Base-by-base conservation (phyloP, 2,888 invertebrate species). In the Frankliniella fusca region DNA sequence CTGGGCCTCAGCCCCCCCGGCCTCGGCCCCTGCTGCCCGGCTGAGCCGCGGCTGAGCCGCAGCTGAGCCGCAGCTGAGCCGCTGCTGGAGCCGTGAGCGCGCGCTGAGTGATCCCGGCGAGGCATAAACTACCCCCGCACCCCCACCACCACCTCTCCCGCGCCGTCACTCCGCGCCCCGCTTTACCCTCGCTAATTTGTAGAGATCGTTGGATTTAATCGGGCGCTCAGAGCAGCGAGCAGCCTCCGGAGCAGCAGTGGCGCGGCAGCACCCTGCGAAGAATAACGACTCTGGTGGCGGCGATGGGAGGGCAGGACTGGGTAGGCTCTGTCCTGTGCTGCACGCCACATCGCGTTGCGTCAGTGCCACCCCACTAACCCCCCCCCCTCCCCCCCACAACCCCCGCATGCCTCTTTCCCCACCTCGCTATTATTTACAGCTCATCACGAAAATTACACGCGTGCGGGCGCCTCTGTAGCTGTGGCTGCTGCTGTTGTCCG, bases 181-280 rank as follows among this genome's bases (percentile, higher is more conserved):
- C 70, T 23, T 11, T 27, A 23, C 70, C 12, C 70, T 27, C 70
- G 70, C 70, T 76, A 76, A 76, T 76, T 76, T 76, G 70, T 76
- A 27, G 70, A 27, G 23, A 76, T 76, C 70, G 70, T 76, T 76
- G 70, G 70, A 76, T 76, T 76, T 76, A 76, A 76, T 76, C 70
- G 70, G 70, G 23, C 70, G 70, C 23, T n/a, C n/a, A n/a, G 54
- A 54, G 65, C 65, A n/a, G 65, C 65, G n/a, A 70, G 70, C 27
- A 76, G 27, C 70, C 61, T 61, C 61, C 15, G 61, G 70, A 11
- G n/a, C 23, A 23, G 70, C 54, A 5, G 38, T 15, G 54, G 20
- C 20, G 54, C 54, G 54, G 54, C 54, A 0, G 27, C 23, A 76
- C 70, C 9, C 70, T 27, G 70, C 11, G 12, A 76, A 20, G 27